Conservation (phyloP, 2,888 invertebrate genomes). For the Rhorus exstirpatorius region DNA sequence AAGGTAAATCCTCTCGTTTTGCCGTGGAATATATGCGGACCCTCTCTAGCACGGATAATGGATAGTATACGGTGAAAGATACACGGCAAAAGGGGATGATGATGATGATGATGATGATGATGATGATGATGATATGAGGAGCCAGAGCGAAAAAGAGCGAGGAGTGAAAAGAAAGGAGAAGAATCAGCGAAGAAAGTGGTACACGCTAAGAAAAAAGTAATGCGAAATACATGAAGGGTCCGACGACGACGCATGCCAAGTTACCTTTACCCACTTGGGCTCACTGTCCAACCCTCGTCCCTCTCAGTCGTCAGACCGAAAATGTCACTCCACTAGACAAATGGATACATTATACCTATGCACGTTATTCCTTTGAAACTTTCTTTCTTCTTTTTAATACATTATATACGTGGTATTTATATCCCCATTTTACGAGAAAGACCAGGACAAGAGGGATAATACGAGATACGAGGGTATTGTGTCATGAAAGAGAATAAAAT, state of each 20-base stretch:
- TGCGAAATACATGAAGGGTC: conserved; percentile 21
- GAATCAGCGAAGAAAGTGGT: conserved; percentile 16
- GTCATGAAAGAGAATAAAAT: background rate
- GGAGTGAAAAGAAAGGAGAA: background rate
- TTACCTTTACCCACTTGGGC: conserved; percentile 57
- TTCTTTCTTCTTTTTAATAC: conserved; percentile 14
- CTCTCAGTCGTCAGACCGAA: conserved; percentile 22
- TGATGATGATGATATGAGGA: conserved; percentile 21
- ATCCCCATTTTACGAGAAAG: conserved; percentile 16
- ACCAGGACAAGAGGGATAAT: conserved; percentile 1
- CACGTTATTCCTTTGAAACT: background rate
- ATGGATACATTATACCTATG: conserved; percentile 16
- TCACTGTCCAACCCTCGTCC: conserved; percentile 60
- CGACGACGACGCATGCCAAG: conserved; percentile 1
- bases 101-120: conserved; percentile 26
- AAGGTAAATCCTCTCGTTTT: conserved; percentile 53
- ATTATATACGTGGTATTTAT: conserved; percentile 9
- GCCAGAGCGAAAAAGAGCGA: conserved; percentile 12
- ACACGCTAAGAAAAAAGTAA: conserved; percentile 26
- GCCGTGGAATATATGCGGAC: conserved; percentile 19
- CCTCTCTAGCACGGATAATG: conserved; percentile 51
- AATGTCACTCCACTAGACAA: conserved; percentile 53
- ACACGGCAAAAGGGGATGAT: conserved; percentile 10
- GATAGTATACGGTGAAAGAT: conserved; percentile 54
- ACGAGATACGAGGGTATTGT: background rate